Conservation (phyloP, 2,113 vertebrate species). For the Ceyx cyanopectus region DNA sequence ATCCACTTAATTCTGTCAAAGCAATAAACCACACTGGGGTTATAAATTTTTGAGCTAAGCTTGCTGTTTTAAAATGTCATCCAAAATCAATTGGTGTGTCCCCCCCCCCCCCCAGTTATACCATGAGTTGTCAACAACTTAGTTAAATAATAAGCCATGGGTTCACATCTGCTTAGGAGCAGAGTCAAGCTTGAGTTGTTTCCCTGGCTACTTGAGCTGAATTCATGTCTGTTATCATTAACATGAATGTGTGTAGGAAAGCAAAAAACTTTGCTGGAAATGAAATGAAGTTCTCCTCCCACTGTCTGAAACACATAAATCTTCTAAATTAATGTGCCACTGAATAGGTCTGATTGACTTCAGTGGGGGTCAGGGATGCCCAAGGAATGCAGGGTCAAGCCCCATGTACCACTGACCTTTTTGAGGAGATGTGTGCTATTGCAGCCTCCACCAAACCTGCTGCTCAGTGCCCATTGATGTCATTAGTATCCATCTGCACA, state of each 20-base stretch:
- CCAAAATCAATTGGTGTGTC: slow-evolving; percentile 38
- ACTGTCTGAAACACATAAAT: slow-evolving; percentile 45
- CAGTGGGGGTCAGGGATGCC: not conserved
- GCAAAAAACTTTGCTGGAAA: slow-evolving; percentile 32
- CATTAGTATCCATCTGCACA: not conserved
- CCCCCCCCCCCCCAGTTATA: not conserved
- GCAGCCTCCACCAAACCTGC: not conserved
- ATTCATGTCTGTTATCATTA: not conserved
- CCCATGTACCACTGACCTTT: not conserved
- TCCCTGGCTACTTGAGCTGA: slow-evolving; percentile 38
- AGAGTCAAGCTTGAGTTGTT: not conserved
- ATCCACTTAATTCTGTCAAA: slow-evolving; percentile 42
- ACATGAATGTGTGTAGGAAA: not conserved
- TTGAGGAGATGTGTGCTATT: not conserved
- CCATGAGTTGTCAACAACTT: slow-evolving; percentile 26
- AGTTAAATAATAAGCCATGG: not conserved
- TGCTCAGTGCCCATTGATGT: not conserved
- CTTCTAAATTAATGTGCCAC: slow-evolving; percentile 31
- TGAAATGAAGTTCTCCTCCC: slow-evolving; percentile 50
- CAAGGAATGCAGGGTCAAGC: slow-evolving; percentile 54
- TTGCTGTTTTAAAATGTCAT: slow-evolving; percentile 32
- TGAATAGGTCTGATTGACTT: slow-evolving; percentile 39
- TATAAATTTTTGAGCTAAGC: slow-evolving; percentile 25
- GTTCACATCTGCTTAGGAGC: slow-evolving; percentile 42
- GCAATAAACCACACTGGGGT: not conserved